These are phyloP conservation scores for Cheilosia vernalis DNA, from an alignment of 2,888 invertebrate species.

Conservation along the genomic window DNA sequence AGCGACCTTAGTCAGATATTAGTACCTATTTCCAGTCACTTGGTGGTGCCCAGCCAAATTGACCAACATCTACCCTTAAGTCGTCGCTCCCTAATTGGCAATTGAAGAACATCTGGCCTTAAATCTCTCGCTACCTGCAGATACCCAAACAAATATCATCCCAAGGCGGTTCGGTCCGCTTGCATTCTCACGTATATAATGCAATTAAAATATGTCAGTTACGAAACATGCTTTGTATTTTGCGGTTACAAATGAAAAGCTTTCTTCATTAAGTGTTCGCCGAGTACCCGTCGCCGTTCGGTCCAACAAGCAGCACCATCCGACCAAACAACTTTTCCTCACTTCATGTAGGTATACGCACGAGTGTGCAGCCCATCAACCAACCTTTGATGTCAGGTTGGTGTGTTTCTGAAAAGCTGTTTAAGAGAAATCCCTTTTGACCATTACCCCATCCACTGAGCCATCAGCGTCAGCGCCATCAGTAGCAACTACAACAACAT, in stretches of 20 bases:
- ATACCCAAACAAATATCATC: slow-evolving; percentile 1
- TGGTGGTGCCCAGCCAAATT: too few species aligned
- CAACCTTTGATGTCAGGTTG: slow-evolving; percentile 61
- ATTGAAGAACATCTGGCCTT: too few species aligned
- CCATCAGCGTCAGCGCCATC: slow-evolving; percentile 48
- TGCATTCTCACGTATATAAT: slow-evolving; percentile 8
- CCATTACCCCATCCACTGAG: slow-evolving; percentile 55
- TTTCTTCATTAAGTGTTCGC: background rate
- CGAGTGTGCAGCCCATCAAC: slow-evolving; percentile 6
- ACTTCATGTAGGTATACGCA: slow-evolving; percentile 5
- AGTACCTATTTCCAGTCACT: too few species aligned
- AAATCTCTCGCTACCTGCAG: too few species aligned
- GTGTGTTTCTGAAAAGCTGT: slow-evolving; percentile 71
- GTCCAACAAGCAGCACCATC: too few species aligned
- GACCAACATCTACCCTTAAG: too few species aligned
- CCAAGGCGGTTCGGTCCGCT: slow-evolving; percentile 11
- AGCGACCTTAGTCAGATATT: too few species aligned
- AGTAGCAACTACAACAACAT: slow-evolving; percentile 30
- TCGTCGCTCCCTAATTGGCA: too few species aligned
- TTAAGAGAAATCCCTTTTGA: slow-evolving; percentile 67
- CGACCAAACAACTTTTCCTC: background rate
- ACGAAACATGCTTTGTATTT: slow-evolving; percentile 32
- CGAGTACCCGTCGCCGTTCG: too few species aligned
- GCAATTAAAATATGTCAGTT: slow-evolving; percentile 50
- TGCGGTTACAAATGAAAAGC: background rate